phyloP scores from a whole-genome alignment of 2,113 vertebrate species.

The Coreoperca whiteheadi region DNA sequence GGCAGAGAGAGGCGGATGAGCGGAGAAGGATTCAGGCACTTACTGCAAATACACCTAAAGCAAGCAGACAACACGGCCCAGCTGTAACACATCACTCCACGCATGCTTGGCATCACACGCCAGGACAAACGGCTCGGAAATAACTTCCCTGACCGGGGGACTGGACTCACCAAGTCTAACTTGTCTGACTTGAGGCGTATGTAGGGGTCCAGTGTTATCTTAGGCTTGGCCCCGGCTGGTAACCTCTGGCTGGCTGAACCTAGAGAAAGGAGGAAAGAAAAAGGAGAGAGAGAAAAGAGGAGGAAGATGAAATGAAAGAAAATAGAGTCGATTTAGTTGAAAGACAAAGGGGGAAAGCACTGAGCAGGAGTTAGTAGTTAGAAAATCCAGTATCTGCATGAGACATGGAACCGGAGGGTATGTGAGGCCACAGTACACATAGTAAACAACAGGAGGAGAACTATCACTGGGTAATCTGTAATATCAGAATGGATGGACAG shows the following conservation, averaged over 20 bases:
- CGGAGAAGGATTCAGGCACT: neutral
- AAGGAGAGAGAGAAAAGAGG: neutral
- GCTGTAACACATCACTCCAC: too few relatives aligned
- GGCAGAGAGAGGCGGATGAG: neutral
- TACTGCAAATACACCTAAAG: neutral
- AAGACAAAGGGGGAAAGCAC: neutral
- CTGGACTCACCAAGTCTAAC: constrained; percentile 88
- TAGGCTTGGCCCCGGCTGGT: constrained; percentile 81
- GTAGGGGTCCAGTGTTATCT: constrained; percentile 90
- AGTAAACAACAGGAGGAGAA: constrained; percentile 38
- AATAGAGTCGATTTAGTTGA: neutral
- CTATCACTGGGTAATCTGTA: constrained; percentile 50
- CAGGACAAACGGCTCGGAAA: neutral
- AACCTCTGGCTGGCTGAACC: constrained; percentile 81
- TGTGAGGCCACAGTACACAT: constrained; percentile 13
- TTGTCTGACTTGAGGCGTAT: constrained; percentile 91
- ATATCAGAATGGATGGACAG: constrained; percentile 36
- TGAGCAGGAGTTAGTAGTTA: neutral
- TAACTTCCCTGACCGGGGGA: neutral
- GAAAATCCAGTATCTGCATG: neutral
- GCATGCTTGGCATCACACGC: neutral
- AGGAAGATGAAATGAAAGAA: neutral
- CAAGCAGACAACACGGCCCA: neutral
- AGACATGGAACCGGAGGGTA: neutral
- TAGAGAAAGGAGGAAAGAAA: constrained; percentile 46